Evolutionary conservation across 2,113 vertebrate genomes (phyloP), one percentile per base, ranked within the genome.

Genomic region (Cynopterus brachyotis): DNA sequence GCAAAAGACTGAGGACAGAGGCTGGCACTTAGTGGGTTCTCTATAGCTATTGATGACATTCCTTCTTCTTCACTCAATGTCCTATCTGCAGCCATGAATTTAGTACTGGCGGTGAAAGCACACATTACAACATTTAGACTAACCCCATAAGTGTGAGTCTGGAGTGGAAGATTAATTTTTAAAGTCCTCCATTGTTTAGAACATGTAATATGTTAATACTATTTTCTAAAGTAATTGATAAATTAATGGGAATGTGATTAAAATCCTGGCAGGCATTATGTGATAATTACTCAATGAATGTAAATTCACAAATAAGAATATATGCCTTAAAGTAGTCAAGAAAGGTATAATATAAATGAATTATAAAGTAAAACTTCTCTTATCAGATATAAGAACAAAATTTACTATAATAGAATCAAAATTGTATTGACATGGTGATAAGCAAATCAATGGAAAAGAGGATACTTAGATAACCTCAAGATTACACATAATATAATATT

Each of bases 251-350:
- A 78, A 60, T 67, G 32, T n/a, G 83, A 57, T 70, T 91, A 83
- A 64, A 84, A 91, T 94, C 45, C 22, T 76, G 70, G 82, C 10
- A 84, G 81, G 59, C 50, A 75, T 40, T 76, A 89, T n/a, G 28
- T 35, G 28, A 60, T 90, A 96, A 73, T 88, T 89, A 94, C 28
- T 80, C 22, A 79, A 84, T 69, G 30, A 96, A 67, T 70, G 19
- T 76, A 76, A 95, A 53, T 62, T 92, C 13, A 86, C 69, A 95
- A 92, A 91, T 60, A 91, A 69, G 91, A 94, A 16, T 42, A 82
- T 30, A 20, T 45, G 32, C 32, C 28, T 96, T 87, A 87, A 83
- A 80, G 70, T 73, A 50, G 76, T 32, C 32, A 50, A 87, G 62
- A 72, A 67, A 81, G 79, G 15, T 32, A 78, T 37, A 75, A 42